A percentile compares a stretch with the other conserved stretches of the same genome.
phyloP scores from a whole-genome alignment of 2,888 invertebrate species.

The Tholera decimalis region DNA sequence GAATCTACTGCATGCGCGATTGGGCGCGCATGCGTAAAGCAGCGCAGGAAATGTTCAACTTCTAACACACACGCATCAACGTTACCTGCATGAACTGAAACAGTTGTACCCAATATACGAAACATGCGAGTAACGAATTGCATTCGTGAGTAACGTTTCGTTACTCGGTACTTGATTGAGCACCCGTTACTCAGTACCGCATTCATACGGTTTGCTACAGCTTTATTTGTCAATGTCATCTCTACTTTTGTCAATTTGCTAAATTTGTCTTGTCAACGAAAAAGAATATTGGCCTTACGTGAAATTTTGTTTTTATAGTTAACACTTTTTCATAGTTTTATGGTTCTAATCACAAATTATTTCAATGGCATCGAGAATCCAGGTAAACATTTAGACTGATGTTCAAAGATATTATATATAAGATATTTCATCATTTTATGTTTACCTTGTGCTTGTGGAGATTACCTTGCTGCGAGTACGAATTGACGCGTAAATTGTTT shows the following conservation, averaged over 20 bases:
- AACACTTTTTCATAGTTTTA: conserved; percentile 58
- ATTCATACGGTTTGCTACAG: too few relatives aligned
- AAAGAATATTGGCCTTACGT: conserved; percentile 22
- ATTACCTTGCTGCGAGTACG: conserved; percentile 65
- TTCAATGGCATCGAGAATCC: conserved; percentile 87
- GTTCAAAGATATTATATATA: conserved; percentile 2
- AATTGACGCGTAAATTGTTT: conserved; percentile 69
- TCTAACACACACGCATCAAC: too few relatives aligned
- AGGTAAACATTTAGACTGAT: conserved; percentile 68
- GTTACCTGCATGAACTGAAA: too few relatives aligned
- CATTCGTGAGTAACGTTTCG: too few relatives aligned
- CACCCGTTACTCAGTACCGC: too few relatives aligned
- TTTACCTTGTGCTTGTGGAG: conserved; percentile 67
- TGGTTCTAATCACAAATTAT: conserved; percentile 66
- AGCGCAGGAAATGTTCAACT: too few relatives aligned
- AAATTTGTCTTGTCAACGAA: conserved; percentile 45
- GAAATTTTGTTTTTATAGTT: conserved; percentile 54
- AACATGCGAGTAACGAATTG: too few relatives aligned
- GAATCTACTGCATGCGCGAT: too few relatives aligned
- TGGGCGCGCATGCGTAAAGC: too few relatives aligned
- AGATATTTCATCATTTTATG: conserved; percentile 70
- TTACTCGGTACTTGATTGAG: too few relatives aligned
- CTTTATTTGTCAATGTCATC: conserved; percentile 15
- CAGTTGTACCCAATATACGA: too few relatives aligned
- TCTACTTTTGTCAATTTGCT: conserved; percentile 32